Evolutionary conservation across 2,888 invertebrate species (phyloP), one percentile per base, ranked within the genome.

Genomic region (Caenorhabditis sp.): DNA sequence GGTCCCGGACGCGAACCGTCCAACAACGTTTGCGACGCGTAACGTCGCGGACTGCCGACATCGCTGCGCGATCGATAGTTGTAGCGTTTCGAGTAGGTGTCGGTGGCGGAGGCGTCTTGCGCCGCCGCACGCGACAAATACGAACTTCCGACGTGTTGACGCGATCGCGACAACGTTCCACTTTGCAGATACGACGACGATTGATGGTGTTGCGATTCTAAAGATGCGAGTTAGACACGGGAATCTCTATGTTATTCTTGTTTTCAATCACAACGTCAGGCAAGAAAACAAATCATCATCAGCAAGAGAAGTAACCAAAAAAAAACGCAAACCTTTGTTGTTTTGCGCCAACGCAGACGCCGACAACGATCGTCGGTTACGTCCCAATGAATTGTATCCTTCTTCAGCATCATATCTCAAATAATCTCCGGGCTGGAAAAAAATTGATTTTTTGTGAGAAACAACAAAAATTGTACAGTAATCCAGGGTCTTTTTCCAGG

Each of bases 1-100:
- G 88, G 88, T 5, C 88, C 88, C 23, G 88, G 88, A 21, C 88
- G 76, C 6, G 81, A 79, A 26, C 87, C 88, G 75, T 88, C 87
- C 26, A 88, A 72, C 37, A 88, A 77, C 14, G 88, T 86, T 79
- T 85, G 86, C 36, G 83, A 83, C 49, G 84, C 86, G 72, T 86
- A 87, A 19, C 86, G 81, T 14, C 85, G 67, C 19, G 86, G 86
- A 43, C 81, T 79, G 12, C 81, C 82, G 43, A 88, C 77, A 62
- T 88, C 88, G 37, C 85, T 85, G 12, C 87, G 78, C 12, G 81
- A 78, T 26, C 87, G 83, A 72, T 88, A 88, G 81, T 86, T 85
- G 82, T 87, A 85, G 58, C 85, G 81, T 53, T 82, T 79, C 27
- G 85, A 76, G 78, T 79, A 83, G 31, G 82, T 81, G 66, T 85